Evolutionary conservation across 2,797 vertebrate species (phyloP).

Genomic region (Benthosema pterotum): DNA sequence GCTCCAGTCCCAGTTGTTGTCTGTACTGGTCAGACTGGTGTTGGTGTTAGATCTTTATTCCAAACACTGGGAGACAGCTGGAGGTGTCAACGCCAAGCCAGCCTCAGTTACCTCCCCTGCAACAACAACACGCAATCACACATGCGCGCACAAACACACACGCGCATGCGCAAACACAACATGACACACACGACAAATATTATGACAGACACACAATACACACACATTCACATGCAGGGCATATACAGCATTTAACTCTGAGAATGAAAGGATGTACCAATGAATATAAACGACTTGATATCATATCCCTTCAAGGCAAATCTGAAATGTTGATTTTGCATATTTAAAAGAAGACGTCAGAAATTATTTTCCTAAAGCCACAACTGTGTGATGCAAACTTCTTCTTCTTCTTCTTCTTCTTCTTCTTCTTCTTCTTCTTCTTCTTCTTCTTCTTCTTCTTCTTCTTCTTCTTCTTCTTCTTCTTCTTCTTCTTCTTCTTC

Average conservation of each 20-base stretch:
- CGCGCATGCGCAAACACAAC: too few relatives aligned
- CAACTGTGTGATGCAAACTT: slow-evolving; percentile 1
- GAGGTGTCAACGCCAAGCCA: slow-evolving; percentile 78
- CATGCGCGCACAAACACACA: too few relatives aligned
- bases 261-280: too few relatives aligned
- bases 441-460: slow-evolving; percentile 3
- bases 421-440: slow-evolving; percentile 21
- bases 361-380: too few relatives aligned
- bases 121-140: slow-evolving; percentile 37
- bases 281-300: slow-evolving; percentile 10
- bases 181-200: background rate
- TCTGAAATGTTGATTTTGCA: too few relatives aligned
- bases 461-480: background rate
- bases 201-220: background rate
- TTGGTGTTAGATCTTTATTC: slow-evolving; percentile 79
- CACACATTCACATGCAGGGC: too few relatives aligned
- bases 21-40: slow-evolving; percentile 58
- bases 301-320: slow-evolving; percentile 5
- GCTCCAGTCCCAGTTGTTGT: slow-evolving; percentile 78
- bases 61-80: slow-evolving; percentile 81
- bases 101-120: slow-evolving; percentile 67
- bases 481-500: background rate
- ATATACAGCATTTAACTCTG: too few relatives aligned
- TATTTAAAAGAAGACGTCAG: too few relatives aligned
- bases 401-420: background rate